Conservation (phyloP, 2,888 invertebrate genomes). For the Drosophila affinis region DNA sequence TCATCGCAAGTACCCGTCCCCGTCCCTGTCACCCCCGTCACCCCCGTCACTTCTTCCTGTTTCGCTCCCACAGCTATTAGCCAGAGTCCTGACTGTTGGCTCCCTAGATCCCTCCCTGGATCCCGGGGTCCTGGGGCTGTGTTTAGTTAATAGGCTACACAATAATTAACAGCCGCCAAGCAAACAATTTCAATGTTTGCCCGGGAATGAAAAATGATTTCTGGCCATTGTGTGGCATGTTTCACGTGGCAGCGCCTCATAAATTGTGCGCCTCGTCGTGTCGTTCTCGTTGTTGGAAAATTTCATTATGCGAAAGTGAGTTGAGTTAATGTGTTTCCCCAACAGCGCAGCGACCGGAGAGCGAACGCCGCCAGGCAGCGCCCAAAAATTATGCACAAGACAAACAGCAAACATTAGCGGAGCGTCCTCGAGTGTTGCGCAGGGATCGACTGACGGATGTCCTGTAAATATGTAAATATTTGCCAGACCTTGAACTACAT, state of each 20-base stretch:
- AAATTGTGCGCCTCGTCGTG: slow-evolving; percentile 55
- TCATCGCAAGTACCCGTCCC: background rate
- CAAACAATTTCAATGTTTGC: slow-evolving; percentile 53
- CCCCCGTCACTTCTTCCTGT: background rate
- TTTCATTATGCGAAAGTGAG: slow-evolving; percentile 76
- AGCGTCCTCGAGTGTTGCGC: slow-evolving; percentile 2
- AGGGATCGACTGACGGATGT: slow-evolving; percentile 11
- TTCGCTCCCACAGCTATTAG: slow-evolving; percentile 24
- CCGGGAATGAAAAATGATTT: slow-evolving; percentile 66
- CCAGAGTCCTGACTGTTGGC: slow-evolving; percentile 28
- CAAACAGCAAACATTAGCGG: slow-evolving; percentile 33
- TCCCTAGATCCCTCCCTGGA: slow-evolving; percentile 1
- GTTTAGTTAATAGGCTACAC: slow-evolving; percentile 65
- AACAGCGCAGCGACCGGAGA: background rate
- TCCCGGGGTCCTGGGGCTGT: slow-evolving; percentile 18
- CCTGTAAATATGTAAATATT: background rate
- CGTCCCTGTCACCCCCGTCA: too few species aligned
- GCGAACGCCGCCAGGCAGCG: slow-evolving; percentile 7
- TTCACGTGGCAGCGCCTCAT: slow-evolving; percentile 53
- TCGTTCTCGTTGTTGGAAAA: slow-evolving; percentile 35
- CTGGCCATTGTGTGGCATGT: slow-evolving; percentile 37
- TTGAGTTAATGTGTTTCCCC: slow-evolving; percentile 66
- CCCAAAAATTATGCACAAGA: slow-evolving; percentile 58
- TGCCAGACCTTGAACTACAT: background rate
- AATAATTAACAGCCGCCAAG: slow-evolving; percentile 70